phyloP scores from a whole-genome alignment of 2,888 invertebrate genomes.

The Phorcus lineatus region DNA sequence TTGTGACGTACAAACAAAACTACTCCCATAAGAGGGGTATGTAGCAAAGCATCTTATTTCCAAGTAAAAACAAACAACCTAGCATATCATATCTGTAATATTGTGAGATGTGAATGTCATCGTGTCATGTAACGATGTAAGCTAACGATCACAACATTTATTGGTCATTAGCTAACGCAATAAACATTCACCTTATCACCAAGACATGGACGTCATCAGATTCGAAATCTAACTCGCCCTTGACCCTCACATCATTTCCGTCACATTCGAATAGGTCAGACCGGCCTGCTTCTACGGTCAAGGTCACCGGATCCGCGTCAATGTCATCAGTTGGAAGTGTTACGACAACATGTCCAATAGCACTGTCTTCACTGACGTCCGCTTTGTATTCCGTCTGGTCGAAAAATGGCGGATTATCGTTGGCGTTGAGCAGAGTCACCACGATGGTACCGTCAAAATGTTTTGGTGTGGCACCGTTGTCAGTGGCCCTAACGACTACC shows the following conservation, averaged over 20 bases:
- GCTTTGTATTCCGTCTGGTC: not conserved
- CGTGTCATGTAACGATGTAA: too few relatives aligned
- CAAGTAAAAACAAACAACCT: too few relatives aligned
- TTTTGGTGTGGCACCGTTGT: not conserved
- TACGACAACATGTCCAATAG: not conserved
- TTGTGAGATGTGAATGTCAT: too few relatives aligned
- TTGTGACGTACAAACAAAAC: too few relatives aligned
- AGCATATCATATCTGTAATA: too few relatives aligned
- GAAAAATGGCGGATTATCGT: not conserved
- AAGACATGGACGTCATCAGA: not conserved
- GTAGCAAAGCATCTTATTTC: too few relatives aligned
- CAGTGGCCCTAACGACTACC: not conserved
- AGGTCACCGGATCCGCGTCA: not conserved
- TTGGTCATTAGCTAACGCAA: too few relatives aligned
- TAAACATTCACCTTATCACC: not conserved
- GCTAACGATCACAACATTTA: too few relatives aligned
- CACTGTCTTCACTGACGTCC: conserved; percentile 8
- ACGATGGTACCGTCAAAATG: not conserved
- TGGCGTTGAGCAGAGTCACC: not conserved
- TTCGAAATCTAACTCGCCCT: not conserved
- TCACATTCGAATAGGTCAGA: not conserved
- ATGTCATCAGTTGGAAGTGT: not conserved
- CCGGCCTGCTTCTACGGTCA: not conserved
- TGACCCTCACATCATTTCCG: not conserved
- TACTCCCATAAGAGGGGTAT: too few relatives aligned